A percentile compares a stretch with the other conserved stretches of the same genome.
phyloP scores from a whole-genome alignment of 2,797 vertebrate genomes.

The Spea hammondii region DNA sequence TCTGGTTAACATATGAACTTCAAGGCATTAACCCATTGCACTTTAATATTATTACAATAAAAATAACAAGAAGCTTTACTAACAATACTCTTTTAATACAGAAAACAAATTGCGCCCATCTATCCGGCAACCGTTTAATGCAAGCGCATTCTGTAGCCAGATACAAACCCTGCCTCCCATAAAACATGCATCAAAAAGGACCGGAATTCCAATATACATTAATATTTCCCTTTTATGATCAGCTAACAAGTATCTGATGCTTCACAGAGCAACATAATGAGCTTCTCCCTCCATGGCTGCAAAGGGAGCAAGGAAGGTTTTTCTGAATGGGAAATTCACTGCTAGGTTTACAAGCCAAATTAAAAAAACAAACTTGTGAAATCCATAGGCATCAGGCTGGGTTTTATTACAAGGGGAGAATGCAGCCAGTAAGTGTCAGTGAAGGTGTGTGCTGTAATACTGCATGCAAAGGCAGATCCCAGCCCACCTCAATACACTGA shows the following conservation, averaged over 20 bases:
- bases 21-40: slow-evolving; percentile 1
- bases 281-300: neutral
- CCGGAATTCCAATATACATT: slow-evolving; percentile 7
- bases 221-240: slow-evolving; percentile 29
- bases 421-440: slow-evolving; percentile 44
- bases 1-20: neutral
- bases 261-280: neutral
- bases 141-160: neutral
- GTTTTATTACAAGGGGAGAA: slow-evolving; percentile 1
- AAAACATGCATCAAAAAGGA: slow-evolving; percentile 33
- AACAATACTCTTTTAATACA: neutral
- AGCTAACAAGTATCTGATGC: slow-evolving; percentile 1
- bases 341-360: neutral
- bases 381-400: neutral
- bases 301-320: neutral
- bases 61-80: neutral
- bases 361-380: neutral
- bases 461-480: slow-evolving; percentile 23
- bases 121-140: neutral
- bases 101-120: neutral
- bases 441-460: slow-evolving; percentile 36
- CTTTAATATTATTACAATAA: neutral
- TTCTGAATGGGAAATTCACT: neutral
- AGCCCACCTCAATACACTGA: slow-evolving; percentile 17
- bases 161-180: slow-evolving; percentile 14